Evolutionary conservation across 2,797 vertebrate species (phyloP).

Genomic region (Sebastes vulpes): DNA sequence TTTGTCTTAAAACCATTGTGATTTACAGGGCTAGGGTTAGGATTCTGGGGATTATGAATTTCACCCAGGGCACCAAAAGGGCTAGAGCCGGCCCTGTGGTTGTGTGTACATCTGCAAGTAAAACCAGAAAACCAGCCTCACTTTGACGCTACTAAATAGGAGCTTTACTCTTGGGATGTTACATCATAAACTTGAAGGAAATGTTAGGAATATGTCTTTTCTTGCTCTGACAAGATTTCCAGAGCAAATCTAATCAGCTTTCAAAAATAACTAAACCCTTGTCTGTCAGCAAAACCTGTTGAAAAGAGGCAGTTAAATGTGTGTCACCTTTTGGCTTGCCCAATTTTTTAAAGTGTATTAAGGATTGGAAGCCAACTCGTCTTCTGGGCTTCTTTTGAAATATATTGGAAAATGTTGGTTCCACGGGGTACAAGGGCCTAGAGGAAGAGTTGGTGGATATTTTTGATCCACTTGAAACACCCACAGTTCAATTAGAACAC

Average conservation of each 20-base stretch:
- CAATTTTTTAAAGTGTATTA: not conserved
- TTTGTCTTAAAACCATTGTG: too few species aligned
- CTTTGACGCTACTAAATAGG: not conserved
- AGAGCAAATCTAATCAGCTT: conserved; percentile 7
- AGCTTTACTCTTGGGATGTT: not conserved
- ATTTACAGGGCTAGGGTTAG: too few species aligned
- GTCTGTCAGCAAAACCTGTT: conserved; percentile 6
- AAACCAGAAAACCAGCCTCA: not conserved
- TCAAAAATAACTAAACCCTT: conserved; percentile 11
- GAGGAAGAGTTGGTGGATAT: not conserved
- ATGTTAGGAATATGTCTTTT: not conserved
- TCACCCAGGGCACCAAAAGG: too few species aligned
- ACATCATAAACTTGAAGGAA: not conserved
- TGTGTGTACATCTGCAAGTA: not conserved
- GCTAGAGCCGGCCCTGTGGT: not conserved
- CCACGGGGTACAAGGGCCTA: not conserved
- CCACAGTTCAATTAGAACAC: conserved; percentile 1
- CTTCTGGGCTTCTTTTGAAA: not conserved
- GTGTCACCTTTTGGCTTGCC: conserved; percentile 2
- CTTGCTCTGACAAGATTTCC: not conserved
- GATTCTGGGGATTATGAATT: too few species aligned
- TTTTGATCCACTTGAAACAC: conserved; percentile 11
- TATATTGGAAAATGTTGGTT: not conserved
- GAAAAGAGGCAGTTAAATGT: conserved; percentile 10
- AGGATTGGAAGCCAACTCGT: not conserved